Evolutionary conservation across 1,140 invertebrate genomes (phyloP), one percentile per base, ranked within the genome.

Genomic region (Magallana angulata): DNA sequence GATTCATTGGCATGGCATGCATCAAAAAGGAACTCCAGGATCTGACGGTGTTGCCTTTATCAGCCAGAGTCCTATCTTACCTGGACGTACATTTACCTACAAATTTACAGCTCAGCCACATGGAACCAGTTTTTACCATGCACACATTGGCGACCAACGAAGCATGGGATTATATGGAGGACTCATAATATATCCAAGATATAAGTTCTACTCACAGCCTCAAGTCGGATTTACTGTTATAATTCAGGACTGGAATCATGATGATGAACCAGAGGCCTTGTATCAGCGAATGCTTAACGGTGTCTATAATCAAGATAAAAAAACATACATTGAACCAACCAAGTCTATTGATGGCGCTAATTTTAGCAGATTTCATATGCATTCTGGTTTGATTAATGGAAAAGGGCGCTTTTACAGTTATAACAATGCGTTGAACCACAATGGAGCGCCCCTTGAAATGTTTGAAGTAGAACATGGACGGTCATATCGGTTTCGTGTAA

Each of bases 301-400:
- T 97, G 24, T 71, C 8, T 18, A 24, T 3, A 6, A 97, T 97
- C 1, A 96, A 98, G 24, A 87, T 57, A 57, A 48, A 18, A 68
- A 85, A 60, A 24, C 14, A 80, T 11, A 16, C 57, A 85, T 81
- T 56, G 1, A 57, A 7, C 48, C 80, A 24, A 83, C 76, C 11
- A 85, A 8, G 48, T 86, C 76, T 9, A 57, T 84, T 36, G 62
- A 30, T 16, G 82, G 82, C 18, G 64, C 48, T 3, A 80, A 57
- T 7, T 91, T 90, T 58, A 90, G 84, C 36, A 58, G 86, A 81
- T 90, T 89, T 56, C 81, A 62, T 4, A 87, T 85, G 18, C 87
- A 91, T 84, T 88, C 87, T 24, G 90, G 89, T 0, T 60, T 90
- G 3, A 80, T 90, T 12, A 90, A 91, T 76, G 89, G 89, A 14